Percentiles rank a stretch among this genome's conserved stretches.
These are phyloP conservation scores for Himalopsyche tibetana DNA, from an alignment of 2,888 invertebrate species.

Conservation along the genomic window DNA sequence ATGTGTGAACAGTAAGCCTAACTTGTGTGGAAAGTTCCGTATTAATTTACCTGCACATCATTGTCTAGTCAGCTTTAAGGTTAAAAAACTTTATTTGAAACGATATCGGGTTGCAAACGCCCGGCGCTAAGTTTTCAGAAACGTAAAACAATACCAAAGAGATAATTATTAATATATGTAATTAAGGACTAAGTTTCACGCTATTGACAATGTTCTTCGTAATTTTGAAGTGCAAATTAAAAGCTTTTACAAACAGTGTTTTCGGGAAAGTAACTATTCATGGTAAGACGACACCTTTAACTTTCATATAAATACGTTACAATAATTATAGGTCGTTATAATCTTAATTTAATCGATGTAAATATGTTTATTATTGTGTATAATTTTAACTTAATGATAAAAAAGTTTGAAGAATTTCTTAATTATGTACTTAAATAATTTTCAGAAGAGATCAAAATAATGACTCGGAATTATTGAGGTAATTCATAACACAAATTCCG, in stretches of 20 bases:
- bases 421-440: no score
- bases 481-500: no score
- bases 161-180: background rate
- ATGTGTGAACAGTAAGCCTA: conserved; percentile 54
- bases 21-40: conserved; percentile 46
- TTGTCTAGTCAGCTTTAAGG: background rate
- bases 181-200: background rate
- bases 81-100: background rate
- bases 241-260: background rate
- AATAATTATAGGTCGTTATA: no score
- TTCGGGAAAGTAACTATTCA: background rate
- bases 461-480: background rate
- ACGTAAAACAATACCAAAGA: conserved; percentile 3
- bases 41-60: conserved; percentile 32
- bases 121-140: background rate
- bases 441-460: background rate
- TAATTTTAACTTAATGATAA: no score
- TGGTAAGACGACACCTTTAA: conserved; percentile 8
- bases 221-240: background rate
- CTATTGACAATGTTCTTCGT: background rate
- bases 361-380: no score
- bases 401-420: no score
- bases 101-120: background rate
- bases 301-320: background rate
- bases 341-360: no score